Evolutionary conservation across 1,140 invertebrate genomes (phyloP), one percentile per base, ranked within the genome.

Genomic region (Drosophila ohnishii): DNA sequence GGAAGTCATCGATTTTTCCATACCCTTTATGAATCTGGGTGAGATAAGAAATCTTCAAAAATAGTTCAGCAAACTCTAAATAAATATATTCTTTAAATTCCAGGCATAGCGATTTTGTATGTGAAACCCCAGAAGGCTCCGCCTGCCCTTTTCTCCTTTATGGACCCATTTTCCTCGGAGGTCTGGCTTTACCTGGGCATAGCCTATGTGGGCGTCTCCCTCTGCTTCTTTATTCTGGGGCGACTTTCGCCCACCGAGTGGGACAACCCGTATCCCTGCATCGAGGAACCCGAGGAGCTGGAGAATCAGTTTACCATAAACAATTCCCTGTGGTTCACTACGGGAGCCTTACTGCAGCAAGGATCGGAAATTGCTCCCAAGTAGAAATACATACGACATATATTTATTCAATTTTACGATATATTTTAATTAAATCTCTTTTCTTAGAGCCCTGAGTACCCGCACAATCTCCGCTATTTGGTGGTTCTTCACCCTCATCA

Each of bases 401-500:
- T 19, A 0, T 9, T 19, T 19, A 19, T 19, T 19, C 19, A 19
- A 19, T 19, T 19, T 19, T 14, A 9, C 9, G 10, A 11, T 39
- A 19, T 32, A 6, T 9, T 3, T 44, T 14, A 9, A 2, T 10
- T 2, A 0, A 16, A 14, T 2, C 25, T 8, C 1, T 30, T 16
- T 35, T 53, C 90, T 44, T 75, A 96, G 96, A 76, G 96, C 96
- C 16, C 94, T 95, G 73, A 96, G 96, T 3, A 97, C 96, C 0
- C 93, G 97, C 28, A 95, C 96, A 62, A 93, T 96, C 58, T 95
- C 96, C 0, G 94, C 95, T 13, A 95, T 95, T 50, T 99, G 98
- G 97, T 98, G 96, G 96, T 96, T 99, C 86, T 99, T 99, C 90
- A 98, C 97, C 2, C 93, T 99, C 11, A 98, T 99, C 61, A 97